A percentile compares a stretch with the other conserved stretches of the same genome.
These are phyloP conservation scores for Gandaritis pyraliata DNA, from an alignment of 2,888 invertebrate genomes.

Conservation along the genomic window DNA sequence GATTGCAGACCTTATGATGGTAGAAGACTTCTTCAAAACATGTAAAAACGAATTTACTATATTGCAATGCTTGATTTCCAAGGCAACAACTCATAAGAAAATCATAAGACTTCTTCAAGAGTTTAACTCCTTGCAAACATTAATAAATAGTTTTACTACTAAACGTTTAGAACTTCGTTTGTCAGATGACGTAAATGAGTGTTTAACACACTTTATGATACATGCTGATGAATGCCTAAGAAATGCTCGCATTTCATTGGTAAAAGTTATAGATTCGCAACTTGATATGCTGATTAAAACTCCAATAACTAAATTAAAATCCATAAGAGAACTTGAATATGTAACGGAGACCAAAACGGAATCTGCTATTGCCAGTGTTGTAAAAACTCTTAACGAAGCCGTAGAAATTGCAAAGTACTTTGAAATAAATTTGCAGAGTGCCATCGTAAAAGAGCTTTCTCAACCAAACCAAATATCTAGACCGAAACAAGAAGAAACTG, in stretches of 20 bases:
- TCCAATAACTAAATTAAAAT: conserved; percentile 56
- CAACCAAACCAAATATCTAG: conserved; percentile 29
- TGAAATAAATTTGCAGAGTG: conserved; percentile 45
- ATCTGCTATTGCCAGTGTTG: conserved; percentile 44
- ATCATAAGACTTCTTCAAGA: conserved; percentile 70
- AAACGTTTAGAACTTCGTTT: conserved; percentile 51
- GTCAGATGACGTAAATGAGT: conserved; percentile 54
- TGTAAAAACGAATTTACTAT: conserved; percentile 68
- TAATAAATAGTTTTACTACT: conserved; percentile 59
- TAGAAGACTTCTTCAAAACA: conserved; percentile 66
- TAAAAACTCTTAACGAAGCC: conserved; percentile 45
- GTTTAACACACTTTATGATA: conserved; percentile 55
- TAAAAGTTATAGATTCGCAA: conserved; percentile 61
- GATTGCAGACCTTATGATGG: conserved; percentile 58
- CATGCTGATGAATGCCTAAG: conserved; percentile 60
- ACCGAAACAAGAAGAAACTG: conserved; percentile 40
- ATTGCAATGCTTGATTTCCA: conserved; percentile 60
- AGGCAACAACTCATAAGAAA: conserved; percentile 64
- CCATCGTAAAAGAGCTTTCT: conserved; percentile 55
- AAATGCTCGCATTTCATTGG: conserved; percentile 55
- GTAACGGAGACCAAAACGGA: conserved; percentile 40
- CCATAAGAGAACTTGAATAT: conserved; percentile 41
- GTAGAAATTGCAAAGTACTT: conserved; percentile 49
- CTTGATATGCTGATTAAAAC: conserved; percentile 56
- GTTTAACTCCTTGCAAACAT: conserved; percentile 57